Evolutionary conservation across 2,797 vertebrate species (phyloP).

Genomic region (Coreius guichenoti): DNA sequence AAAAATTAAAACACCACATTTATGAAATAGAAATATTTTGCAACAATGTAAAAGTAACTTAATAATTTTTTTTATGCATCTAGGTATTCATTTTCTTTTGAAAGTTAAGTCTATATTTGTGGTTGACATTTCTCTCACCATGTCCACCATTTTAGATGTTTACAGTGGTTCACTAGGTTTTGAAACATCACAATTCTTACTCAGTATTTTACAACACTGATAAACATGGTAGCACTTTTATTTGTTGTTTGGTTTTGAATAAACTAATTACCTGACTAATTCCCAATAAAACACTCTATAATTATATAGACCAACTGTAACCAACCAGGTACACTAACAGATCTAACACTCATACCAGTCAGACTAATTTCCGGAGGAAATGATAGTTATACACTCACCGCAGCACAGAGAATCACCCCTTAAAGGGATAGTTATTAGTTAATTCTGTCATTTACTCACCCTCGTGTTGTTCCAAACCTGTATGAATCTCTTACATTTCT

Average conservation of each 20-base stretch:
- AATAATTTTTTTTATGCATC: neutral
- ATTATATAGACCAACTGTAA: neutral
- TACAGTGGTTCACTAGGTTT: neutral
- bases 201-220: neutral
- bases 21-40: neutral
- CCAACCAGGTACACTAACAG: neutral
- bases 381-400: neutral
- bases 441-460: neutral
- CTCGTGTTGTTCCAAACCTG: neutral
- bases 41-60: neutral
- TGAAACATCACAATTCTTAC: neutral
- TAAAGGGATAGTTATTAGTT: neutral
- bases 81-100: neutral
- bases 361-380: constrained; percentile 38
- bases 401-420: neutral
- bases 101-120: neutral
- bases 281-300: neutral
- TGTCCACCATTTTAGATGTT: neutral
- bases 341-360: neutral
- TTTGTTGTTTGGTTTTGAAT: neutral
- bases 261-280: neutral
- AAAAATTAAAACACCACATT: neutral
- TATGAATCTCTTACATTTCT: neutral
- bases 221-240: neutral
- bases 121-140: neutral